These are phyloP conservation scores for Cheumatopsyche charites DNA, from an alignment of 1,140 invertebrate genomes.

Conservation along the genomic window DNA sequence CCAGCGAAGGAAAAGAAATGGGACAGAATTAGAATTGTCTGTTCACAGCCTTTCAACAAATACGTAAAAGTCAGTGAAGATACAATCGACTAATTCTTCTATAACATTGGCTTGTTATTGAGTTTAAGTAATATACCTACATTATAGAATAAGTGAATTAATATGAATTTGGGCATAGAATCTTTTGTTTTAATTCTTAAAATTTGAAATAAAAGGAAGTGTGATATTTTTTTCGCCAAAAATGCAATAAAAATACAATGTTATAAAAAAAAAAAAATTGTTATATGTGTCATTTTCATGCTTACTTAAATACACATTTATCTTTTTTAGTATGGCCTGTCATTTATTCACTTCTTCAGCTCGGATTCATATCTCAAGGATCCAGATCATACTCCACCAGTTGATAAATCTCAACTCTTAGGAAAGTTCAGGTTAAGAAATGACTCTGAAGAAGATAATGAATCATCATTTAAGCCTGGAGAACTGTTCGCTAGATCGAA, in stretches of 20 bases:
- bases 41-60: slow-evolving; percentile 87
- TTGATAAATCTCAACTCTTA: slow-evolving; percentile 48
- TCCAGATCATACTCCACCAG: not conserved
- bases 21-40: slow-evolving; percentile 84
- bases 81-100: no score
- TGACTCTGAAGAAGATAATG: slow-evolving; percentile 60
- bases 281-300: no score
- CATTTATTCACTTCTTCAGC: slow-evolving; percentile 76
- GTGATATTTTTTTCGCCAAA: no score
- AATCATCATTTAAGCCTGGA: slow-evolving; percentile 55
- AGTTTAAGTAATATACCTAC: no score
- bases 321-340: slow-evolving; percentile 70
- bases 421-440: slow-evolving; percentile 70
- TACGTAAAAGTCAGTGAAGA: slow-evolving; percentile 66
- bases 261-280: no score
- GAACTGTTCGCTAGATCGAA: slow-evolving; percentile 53
- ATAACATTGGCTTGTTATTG: no score
- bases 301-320: no score
- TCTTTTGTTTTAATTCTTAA: no score
- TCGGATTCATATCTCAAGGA: slow-evolving; percentile 49
- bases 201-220: no score
- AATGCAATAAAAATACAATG: no score
- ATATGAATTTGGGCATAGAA: not conserved
- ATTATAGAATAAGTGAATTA: no score
- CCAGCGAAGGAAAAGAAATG: slow-evolving; percentile 70